Evolutionary conservation across 64 coral and sea anemone genomes (phyloP).

Genomic region (Actinia tenebrosa): DNA sequence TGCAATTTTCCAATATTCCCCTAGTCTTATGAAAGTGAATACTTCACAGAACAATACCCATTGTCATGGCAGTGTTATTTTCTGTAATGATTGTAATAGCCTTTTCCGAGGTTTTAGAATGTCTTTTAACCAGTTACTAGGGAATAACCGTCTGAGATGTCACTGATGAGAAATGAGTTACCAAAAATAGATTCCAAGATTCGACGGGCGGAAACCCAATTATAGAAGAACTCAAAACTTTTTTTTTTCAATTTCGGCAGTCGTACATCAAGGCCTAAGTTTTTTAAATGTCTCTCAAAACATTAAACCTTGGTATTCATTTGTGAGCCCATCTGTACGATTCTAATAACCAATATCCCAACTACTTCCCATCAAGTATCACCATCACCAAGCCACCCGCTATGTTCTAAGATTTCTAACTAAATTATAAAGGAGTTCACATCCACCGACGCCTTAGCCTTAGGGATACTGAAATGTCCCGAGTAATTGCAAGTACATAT

Average conservation of each 20-base stretch:
- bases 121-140: neutral
- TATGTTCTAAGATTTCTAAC: neutral
- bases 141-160: neutral
- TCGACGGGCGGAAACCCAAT: neutral
- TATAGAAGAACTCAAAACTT: neutral
- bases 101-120: neutral
- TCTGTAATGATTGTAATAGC: neutral
- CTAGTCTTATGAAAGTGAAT: neutral
- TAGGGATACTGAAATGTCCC: neutral
- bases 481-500: constrained; percentile 1
- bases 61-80: constrained; percentile 9
- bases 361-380: neutral
- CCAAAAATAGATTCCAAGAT: neutral
- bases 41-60: neutral
- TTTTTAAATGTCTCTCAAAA: too few species aligned
- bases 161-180: neutral
- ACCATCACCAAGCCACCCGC: constrained; percentile 9
- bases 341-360: neutral
- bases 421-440: neutral
- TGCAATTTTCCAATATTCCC: neutral
- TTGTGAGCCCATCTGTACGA: neutral
- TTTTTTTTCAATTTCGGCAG: neutral
- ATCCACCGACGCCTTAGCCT: neutral
- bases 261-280: neutral
- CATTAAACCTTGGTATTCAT: too few species aligned